Evolutionary conservation across 2,888 invertebrate genomes (phyloP).

Genomic region (Sicus ferrugineus): DNA sequence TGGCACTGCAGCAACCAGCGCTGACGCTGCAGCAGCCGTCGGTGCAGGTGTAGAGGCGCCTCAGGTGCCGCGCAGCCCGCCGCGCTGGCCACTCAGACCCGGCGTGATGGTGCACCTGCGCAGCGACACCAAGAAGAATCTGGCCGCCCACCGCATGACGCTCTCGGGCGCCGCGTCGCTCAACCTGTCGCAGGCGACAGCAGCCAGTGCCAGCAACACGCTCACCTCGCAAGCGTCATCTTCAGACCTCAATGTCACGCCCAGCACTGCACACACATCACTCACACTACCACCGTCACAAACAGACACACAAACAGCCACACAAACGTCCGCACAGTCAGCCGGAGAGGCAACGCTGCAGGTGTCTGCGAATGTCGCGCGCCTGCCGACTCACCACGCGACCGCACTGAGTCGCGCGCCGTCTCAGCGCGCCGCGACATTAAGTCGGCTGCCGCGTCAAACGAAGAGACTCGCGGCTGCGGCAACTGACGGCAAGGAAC

Average conservation of each 20-base stretch:
- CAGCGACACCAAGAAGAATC: constrained; percentile 78
- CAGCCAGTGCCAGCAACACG: constrained; percentile 5
- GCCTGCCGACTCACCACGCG: background rate
- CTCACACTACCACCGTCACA: constrained; percentile 34
- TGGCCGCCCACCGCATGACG: constrained; percentile 67
- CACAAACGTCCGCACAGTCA: constrained; percentile 15
- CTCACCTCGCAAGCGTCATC: background rate
- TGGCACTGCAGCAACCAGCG: constrained; percentile 33
- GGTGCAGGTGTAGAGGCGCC: background rate
- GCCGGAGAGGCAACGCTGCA: background rate
- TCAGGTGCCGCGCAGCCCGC: constrained; percentile 62
- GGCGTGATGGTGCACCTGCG: constrained; percentile 85
- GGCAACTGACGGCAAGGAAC: background rate
- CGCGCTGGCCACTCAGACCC: constrained; percentile 85
- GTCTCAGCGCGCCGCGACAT: constrained; percentile 37
- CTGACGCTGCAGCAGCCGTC: constrained; percentile 39
- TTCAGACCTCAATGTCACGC: constrained; percentile 40
- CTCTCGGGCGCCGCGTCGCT: constrained; percentile 33
- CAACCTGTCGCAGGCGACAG: constrained; percentile 16
- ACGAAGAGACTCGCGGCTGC: constrained; percentile 1
- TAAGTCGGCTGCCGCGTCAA: constrained; percentile 38
- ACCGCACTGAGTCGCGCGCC: constrained; percentile 34
- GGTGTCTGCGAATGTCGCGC: background rate
- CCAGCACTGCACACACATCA: constrained; percentile 42
- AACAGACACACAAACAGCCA: constrained; percentile 12